Conservation (phyloP, 2,113 vertebrate genomes). For the Chrysemys picta region DNA sequence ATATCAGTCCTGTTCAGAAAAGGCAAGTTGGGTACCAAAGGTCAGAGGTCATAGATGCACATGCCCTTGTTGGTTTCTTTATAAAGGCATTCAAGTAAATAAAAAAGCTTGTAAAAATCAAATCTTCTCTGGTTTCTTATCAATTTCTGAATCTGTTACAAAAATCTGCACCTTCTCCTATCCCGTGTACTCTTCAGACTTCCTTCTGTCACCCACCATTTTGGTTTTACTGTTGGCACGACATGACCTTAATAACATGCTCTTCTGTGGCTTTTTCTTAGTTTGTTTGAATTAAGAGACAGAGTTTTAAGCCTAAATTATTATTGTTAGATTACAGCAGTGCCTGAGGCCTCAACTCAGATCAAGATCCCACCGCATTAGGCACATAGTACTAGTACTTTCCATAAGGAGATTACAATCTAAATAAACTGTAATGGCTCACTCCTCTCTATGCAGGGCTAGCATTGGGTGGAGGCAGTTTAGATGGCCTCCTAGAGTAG, state of each 20-base stretch:
- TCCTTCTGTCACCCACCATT: background rate
- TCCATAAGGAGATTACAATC: background rate
- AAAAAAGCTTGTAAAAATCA: background rate
- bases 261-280: background rate
- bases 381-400: no score
- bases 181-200: background rate
- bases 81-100: background rate
- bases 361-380: no score
- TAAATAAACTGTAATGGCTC: background rate
- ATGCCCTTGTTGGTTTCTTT: background rate
- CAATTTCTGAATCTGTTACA: background rate
- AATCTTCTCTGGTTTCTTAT: background rate
- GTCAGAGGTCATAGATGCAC: background rate
- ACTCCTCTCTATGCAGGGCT: background rate
- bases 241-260: background rate
- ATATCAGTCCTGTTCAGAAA: background rate
- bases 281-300: background rate
- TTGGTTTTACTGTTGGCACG: background rate
- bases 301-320: background rate
- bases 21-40: background rate
- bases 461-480: background rate
- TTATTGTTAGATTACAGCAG: background rate
- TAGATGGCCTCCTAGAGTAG: no score
- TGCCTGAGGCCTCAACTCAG: background rate
- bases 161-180: background rate